Evolutionary conservation across 2,888 invertebrate species (phyloP).

Genomic region (Synergus umbraculus): DNA sequence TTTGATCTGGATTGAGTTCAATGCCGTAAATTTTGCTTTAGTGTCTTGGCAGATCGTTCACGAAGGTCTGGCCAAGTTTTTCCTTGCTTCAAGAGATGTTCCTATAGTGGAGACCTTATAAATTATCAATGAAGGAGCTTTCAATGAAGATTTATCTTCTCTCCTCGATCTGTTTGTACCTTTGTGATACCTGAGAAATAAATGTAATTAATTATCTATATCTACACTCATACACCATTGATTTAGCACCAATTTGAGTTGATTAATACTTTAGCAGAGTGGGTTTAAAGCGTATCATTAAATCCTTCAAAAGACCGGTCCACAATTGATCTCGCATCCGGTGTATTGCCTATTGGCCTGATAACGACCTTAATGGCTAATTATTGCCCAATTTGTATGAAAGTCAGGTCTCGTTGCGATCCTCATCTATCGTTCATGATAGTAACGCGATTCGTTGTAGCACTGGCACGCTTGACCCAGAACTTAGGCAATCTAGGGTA

Average conservation of each 20-base stretch:
- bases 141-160: neutral
- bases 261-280: neutral
- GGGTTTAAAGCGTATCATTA: neutral
- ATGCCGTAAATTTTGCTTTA: conserved; percentile 12
- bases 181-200: neutral
- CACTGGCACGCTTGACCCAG: conserved; percentile 41
- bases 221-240: neutral
- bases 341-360: neutral
- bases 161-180: neutral
- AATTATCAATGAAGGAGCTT: neutral
- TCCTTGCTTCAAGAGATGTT: neutral
- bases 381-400: conserved; percentile 37
- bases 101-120: neutral
- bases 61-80: conserved; percentile 4
- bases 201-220: neutral
- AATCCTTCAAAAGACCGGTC: neutral
- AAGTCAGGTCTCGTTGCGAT: conserved; percentile 29
- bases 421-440: conserved; percentile 27
- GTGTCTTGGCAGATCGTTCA: neutral
- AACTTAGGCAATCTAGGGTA: conserved; percentile 37
- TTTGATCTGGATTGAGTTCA: neutral
- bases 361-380: conserved; percentile 18
- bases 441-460: conserved; percentile 20
- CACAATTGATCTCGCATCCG: neutral
- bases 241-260: neutral